Evolutionary conservation across 1,140 invertebrate genomes (phyloP), one percentile per base, ranked within the genome.

Genomic region (Polypedilum pembai): DNA sequence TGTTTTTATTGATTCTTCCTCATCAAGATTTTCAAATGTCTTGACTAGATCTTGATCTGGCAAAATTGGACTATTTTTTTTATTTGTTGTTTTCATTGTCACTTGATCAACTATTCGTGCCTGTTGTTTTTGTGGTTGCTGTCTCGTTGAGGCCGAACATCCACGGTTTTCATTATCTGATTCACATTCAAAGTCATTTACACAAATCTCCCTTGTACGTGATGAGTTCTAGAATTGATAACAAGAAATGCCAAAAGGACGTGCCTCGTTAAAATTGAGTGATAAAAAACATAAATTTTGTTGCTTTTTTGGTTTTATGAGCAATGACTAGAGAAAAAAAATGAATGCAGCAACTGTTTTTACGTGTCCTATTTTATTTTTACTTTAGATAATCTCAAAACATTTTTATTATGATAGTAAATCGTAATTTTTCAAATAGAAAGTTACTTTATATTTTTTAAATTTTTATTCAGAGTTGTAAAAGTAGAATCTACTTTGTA

Each of bases 211-310:
- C 17, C 20, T 69, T 7, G 65, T 69, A 20, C 65, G 65, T 69
- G 65, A 69, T 18, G 65, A 69, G 17, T 69, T 69, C 65, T 69
- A 21, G 17, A 69, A 12, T 45, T 45, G 8, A 45, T 56, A 56
- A 56, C 10, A 56, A 12, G 8, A 15, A 45, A 45, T 12, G 15
- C 1, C 41, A 45, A 15, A 56, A 56, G n/a, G n/a, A 4, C 45
- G n/a, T 56, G 7, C 24, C 24, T 33, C 24, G 24, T 33, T 33
- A 33, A 33, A 5, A 33, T 33, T 33, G 24, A 33, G 24, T 33
- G 24, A 33, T 33, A 33, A 33, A 33, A 33, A 33, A 33, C 24
- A 33, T 33, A 5, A 1, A 33, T 33, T 33, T 33, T 33, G 24
- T 33, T 3, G 24, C 24, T 33, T 33, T 33, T 33, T 33, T 33